A percentile compares a stretch with the other conserved stretches of the same genome.
Conservation (phyloP, 2,797 vertebrate species). For the Gymnopithys bicolor region DNA sequence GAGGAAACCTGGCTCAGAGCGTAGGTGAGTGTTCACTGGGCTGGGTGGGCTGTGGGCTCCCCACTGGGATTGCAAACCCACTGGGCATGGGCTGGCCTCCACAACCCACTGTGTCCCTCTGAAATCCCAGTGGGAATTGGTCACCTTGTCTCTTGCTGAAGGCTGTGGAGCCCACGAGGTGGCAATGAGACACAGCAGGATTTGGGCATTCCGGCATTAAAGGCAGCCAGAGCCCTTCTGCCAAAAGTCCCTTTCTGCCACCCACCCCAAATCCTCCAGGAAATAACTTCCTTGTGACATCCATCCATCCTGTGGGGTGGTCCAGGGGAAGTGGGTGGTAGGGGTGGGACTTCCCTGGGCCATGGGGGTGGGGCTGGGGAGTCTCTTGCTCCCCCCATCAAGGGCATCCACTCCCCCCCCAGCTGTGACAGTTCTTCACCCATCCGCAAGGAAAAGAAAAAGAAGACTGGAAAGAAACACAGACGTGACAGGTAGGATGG, state of each 20-base stretch:
- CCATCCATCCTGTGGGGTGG: neutral
- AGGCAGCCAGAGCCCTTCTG: neutral
- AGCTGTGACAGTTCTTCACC: slow-evolving; percentile 93
- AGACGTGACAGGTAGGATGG: slow-evolving; percentile 90
- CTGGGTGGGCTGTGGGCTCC: neutral
- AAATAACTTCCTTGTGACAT: neutral
- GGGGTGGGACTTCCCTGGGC: neutral
- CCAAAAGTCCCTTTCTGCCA: neutral
- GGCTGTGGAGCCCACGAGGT: neutral
- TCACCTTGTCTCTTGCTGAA: neutral
- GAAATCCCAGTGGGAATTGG: neutral
- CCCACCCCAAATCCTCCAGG: neutral
- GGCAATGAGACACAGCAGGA: neutral
- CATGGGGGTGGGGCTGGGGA: neutral
- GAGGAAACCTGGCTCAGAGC: slow-evolving; percentile 78
- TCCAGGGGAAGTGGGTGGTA: neutral
- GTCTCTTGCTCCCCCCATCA: neutral
- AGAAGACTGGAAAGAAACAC: slow-evolving; percentile 93
- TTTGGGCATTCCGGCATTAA: rapidly evolving
- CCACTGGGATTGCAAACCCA: neutral
- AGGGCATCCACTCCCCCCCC: neutral
- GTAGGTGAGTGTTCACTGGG: slow-evolving; percentile 71
- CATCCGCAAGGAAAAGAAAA: slow-evolving; percentile 93
- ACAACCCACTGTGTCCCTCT: neutral
- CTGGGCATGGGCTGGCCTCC: rapidly evolving